These are phyloP conservation scores for Dolichoris vasculosae DNA, from an alignment of 1,140 invertebrate genomes.

Conservation along the genomic window DNA sequence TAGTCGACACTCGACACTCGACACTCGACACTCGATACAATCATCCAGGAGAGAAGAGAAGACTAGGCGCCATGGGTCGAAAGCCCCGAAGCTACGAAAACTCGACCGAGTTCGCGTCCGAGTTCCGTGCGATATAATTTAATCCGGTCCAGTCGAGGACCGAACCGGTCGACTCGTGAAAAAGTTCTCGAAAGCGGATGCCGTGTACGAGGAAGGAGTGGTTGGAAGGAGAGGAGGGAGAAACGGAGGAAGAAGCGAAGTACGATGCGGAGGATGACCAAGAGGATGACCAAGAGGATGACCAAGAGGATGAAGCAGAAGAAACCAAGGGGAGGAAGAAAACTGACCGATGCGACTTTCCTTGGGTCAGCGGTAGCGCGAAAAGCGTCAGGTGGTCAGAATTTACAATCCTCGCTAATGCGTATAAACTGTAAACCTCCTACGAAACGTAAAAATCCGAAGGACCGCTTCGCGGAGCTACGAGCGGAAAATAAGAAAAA, in stretches of 20 bases:
- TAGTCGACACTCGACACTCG: too few relatives aligned
- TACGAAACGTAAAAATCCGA: background rate
- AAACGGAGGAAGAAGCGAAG: too few relatives aligned
- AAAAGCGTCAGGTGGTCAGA: constrained; percentile 20
- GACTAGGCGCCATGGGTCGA: background rate
- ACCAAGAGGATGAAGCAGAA: background rate
- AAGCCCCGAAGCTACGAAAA: background rate
- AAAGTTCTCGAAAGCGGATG: background rate
- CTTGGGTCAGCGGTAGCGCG: background rate
- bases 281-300: background rate
- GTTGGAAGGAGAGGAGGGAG: too few relatives aligned
- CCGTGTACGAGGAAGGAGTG: background rate
- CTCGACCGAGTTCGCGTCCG: too few relatives aligned
- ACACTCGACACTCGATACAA: background rate
- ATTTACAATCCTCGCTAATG: constrained; percentile 27
- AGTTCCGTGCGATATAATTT: constrained; percentile 4
- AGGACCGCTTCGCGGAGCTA: background rate
- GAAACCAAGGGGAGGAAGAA: background rate
- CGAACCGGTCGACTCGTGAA: background rate
- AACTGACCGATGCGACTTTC: background rate
- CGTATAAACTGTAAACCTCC: background rate
- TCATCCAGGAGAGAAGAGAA: background rate
- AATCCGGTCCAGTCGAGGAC: background rate
- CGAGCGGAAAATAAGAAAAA: background rate
- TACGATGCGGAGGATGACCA: too few relatives aligned